Evolutionary conservation across 1,140 invertebrate species (phyloP), one percentile per base, ranked within the genome.

Genomic region (Philotrypesis tridentata): DNA sequence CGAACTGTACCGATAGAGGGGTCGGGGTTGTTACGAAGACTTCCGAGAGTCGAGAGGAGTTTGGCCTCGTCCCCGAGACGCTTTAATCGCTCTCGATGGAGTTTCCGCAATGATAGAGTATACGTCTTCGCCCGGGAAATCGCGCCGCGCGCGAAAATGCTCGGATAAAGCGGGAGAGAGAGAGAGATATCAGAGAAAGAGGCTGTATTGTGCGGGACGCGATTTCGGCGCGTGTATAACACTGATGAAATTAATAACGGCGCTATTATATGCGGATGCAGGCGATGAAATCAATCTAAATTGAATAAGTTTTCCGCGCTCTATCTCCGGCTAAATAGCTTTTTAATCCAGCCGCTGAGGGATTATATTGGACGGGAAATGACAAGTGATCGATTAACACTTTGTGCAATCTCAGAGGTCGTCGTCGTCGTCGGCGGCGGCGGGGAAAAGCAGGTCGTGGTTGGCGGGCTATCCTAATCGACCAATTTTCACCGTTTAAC

Each of bases 401-500:
- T 82, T 78, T 40, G 21, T 73, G 60, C 76, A 82, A 79, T 82
- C 76, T 78, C 75, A 55, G 63, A 84, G 85, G 85, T 84, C 85
- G 33, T 88, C 88, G 86, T 87, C 88, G 87, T 87, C 85, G 88
- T 88, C 84, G 77, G 80, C n/a, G n/a, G n/a, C n/a, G 78, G 83
- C 83, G 77, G 80, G 84, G 85, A 87, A 89, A 89, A 89, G 86
- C 85, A 82, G 85, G 83, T 77, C 55, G 55, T 55, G 33, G 33
- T 37, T 37, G 31, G 63, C 27, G 37, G 82, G 83, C 85, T 85
- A 83, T 81, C 81, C 85, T 90, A 89, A 90, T 90, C 88, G 88
- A 88, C 83, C 87, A 89, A 90, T 90, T 90, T 89, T 89, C 88
- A 82, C 80, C 86, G 87, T 85, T 89, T 88, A 89, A 89, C 87